Evolutionary conservation across 2,888 invertebrate genomes (phyloP).

Genomic region (Drosophila vallismaia): DNA sequence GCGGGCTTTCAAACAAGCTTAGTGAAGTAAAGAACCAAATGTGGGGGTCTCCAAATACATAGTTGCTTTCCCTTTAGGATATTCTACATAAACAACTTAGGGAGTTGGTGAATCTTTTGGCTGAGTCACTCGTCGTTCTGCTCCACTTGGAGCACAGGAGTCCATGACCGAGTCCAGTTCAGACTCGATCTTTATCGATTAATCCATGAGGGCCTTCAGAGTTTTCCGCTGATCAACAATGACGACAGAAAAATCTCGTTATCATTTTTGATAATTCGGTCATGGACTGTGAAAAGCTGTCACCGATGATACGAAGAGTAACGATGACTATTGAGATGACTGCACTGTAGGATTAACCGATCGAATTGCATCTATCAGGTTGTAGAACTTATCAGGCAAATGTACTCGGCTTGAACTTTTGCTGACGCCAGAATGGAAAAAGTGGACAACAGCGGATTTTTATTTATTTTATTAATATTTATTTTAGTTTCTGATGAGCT

Average conservation of each 20-base stretch:
- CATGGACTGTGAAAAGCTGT: constrained; percentile 7
- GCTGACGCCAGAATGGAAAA: constrained; percentile 29
- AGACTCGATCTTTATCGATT: neutral
- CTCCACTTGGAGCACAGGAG: constrained; percentile 24
- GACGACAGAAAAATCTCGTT: constrained; percentile 38
- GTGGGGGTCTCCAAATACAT: constrained; percentile 1
- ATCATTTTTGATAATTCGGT: constrained; percentile 25
- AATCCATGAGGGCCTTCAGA: constrained; percentile 29
- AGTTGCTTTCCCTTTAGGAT: too few species aligned
- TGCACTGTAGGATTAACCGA: constrained; percentile 11
- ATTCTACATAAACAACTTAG: too few species aligned
- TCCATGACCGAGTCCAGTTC: constrained; percentile 27
- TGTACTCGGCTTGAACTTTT: constrained; percentile 30
- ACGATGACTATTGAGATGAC: constrained; percentile 20
- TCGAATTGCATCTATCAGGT: neutral
- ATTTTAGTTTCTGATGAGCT: constrained; percentile 6
- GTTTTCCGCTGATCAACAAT: constrained; percentile 53
- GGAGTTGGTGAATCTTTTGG: too few species aligned
- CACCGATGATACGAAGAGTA: constrained; percentile 26
- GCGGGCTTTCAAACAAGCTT: constrained; percentile 29
- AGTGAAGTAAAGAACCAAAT: constrained; percentile 11
- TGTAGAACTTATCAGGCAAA: constrained; percentile 22
- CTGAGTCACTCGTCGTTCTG: neutral
- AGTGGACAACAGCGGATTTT: constrained; percentile 3
- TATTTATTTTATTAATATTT: neutral